Conservation (phyloP, 2,113 vertebrate species). For the Elephas maximus region DNA sequence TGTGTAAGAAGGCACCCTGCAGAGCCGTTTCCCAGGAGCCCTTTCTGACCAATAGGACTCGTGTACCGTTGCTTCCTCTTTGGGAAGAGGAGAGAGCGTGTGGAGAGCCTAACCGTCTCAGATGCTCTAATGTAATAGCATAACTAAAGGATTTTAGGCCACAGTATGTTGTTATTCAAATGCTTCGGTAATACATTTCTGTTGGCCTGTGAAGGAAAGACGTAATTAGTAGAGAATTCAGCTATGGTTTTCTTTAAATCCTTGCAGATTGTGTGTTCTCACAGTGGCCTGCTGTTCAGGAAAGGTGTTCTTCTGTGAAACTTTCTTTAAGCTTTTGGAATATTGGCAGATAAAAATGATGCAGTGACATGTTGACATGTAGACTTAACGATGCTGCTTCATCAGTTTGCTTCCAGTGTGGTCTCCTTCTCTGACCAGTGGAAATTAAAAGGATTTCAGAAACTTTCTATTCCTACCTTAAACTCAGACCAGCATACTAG, state of each 20-base stretch:
- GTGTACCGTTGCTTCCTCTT: not conserved
- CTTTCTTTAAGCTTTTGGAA: conserved; percentile 44
- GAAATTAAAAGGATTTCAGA: conserved; percentile 75
- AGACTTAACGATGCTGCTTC: conserved; percentile 84
- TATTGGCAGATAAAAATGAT: conserved; percentile 64
- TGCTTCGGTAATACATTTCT: conserved; percentile 57
- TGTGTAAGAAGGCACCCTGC: not conserved
- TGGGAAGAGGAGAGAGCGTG: not conserved
- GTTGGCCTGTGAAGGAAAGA: conserved; percentile 49
- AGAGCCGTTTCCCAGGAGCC: conserved; percentile 31
- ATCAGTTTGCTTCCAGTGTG: conserved; percentile 67
- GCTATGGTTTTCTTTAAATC: not conserved
- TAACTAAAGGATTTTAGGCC: conserved; percentile 64
- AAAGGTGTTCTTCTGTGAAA: conserved; percentile 36
- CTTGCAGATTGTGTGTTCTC: conserved; percentile 16
- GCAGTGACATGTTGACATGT: conserved; percentile 64
- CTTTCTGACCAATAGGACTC: conserved; percentile 46
- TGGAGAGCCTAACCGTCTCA: conserved; percentile 47
- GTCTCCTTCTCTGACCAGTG: conserved; percentile 59
- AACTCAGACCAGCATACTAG: conserved; percentile 74
- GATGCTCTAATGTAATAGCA: conserved; percentile 57
- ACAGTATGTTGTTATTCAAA: conserved; percentile 69
- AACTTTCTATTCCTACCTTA: conserved; percentile 72
- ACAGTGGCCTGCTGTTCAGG: conserved; percentile 54
- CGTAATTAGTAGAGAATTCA: conserved; percentile 52